Evolutionary conservation across 2,888 invertebrate genomes (phyloP), one percentile per base, ranked within the genome.

Genomic region (Ditula angustiorana): DNA sequence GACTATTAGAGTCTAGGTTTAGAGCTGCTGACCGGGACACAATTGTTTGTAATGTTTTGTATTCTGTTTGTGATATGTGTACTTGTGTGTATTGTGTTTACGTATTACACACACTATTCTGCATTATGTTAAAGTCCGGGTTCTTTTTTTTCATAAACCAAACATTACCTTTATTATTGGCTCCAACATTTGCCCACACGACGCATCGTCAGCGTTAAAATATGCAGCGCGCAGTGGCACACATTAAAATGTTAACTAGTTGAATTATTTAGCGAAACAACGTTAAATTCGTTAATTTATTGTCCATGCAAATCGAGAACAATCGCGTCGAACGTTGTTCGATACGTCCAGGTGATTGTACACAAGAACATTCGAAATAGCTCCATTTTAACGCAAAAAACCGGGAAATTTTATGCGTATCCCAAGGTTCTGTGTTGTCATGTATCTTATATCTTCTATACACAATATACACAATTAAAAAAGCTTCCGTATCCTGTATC

Each of bases 251-350:
- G 61, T 61, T 55, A 61, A 47, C 53, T 19, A 53, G 61, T 55
- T 61, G 44, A 61, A 61, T 61, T 53, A 61, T 61, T 61, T 61
- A 60, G 24, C 49, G 60, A 61, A 53, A 58, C 58, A 58, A 5
- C 24, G 60, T 55, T 60, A 53, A 65, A 59, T 37, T 33, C 21
- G 37, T 28, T 52, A 33, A 33, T 21, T 52, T 33, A 52, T 30
- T 52, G 28, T 26, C 10, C 19, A 21, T n/a, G 16, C 30, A 58
- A 58, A 58, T 47, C 47, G 28, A 50, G 28, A 3, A 44, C 52
- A 30, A 52, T 50, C 26, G 19, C 28, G 7, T 44, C n/a, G 21
- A 16, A 28, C 11, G 26, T 16, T 44, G 16, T 5, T 26, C 28
- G 23, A 30, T 19, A 28, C 56, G 11, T 44, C n/a, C 41, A 44